Base-by-base conservation (phyloP, 2,797 vertebrate genomes). In the Melanotaenia boesemani region DNA sequence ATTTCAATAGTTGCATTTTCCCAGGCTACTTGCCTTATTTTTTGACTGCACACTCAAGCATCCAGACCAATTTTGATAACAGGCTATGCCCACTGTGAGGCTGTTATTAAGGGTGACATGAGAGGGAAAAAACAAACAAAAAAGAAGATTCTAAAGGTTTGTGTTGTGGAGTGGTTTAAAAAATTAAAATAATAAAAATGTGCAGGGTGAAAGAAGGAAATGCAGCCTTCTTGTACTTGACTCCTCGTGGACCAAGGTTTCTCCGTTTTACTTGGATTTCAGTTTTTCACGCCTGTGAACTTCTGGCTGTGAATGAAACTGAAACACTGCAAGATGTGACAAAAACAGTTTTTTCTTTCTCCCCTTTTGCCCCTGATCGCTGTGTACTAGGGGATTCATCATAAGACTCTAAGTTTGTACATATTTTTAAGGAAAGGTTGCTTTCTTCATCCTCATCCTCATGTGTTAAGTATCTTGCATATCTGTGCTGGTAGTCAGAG, bases 401-500 rank as follows among this genome's bases (percentile, higher is more conserved):
- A 30, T 41, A 16, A 36, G 7, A 8, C 8, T 52, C 44, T 2
- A 24, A 16, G 18, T 55, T 55, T 63, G 64, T 6, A 26, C 26
- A 0, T 48, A 54, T 52, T 48, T 57, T 32, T 11, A 16, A 71
- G 48, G 52, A 76, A 48, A 39, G 13, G 34, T 54, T 59, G 22
- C 48, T 46, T 70, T 30, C 56, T 22, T 59, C 67, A 20, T 12
- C 52, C 46, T 52, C 1, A 0, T 70, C 63, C 41, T 64, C 26
- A 59, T 9, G 36, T 61, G 36, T 61, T 16, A 34, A 70, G 60
- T 46, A 26, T 66, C 58, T 76, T 32, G 20, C 20, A 26, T 74
- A 1, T 67, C 20, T 7, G 22, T 72, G 50, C 24, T 24, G 44
- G 2, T 44, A 30, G n/a, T 44, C 46, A 46, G 48, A 67, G 5